Evolutionary conservation across 2,113 vertebrate genomes (phyloP).

Genomic region (Cephalopholis sonnerati): DNA sequence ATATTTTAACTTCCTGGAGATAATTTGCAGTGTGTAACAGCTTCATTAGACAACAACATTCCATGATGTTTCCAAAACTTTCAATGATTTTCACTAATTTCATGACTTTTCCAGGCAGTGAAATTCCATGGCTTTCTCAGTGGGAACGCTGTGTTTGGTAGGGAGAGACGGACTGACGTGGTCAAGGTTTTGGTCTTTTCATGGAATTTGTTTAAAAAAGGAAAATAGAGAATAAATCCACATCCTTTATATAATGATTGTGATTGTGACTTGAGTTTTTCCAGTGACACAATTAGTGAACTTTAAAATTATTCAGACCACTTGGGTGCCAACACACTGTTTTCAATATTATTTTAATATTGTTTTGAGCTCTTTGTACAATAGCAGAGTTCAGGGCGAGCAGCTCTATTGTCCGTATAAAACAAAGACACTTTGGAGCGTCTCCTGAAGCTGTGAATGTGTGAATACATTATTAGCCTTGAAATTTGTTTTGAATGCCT

Average conservation of each 20-base stretch:
- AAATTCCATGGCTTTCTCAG: too few relatives aligned
- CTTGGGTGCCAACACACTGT: slow-evolving; percentile 5
- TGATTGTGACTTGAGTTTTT: not conserved
- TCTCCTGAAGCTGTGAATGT: slow-evolving; percentile 44
- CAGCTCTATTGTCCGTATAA: slow-evolving; percentile 26
- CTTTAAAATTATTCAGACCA: slow-evolving; percentile 13
- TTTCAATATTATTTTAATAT: not conserved
- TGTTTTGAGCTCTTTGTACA: slow-evolving; percentile 1
- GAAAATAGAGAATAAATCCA: not conserved
- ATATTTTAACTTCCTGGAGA: too few relatives aligned
- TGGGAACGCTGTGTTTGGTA: not conserved
- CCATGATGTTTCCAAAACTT: too few relatives aligned
- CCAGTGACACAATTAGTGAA: not conserved
- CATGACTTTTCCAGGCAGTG: too few relatives aligned
- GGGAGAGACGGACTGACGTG: not conserved
- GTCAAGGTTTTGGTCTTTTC: not conserved
- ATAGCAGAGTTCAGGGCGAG: not conserved
- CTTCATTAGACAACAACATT: too few relatives aligned
- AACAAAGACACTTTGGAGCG: slow-evolving; percentile 53
- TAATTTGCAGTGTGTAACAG: too few relatives aligned
- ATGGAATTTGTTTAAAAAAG: not conserved
- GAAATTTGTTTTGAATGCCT: slow-evolving; percentile 71
- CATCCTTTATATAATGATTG: not conserved
- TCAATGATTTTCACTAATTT: too few relatives aligned
- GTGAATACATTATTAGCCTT: slow-evolving; percentile 64